Base-by-base conservation (phyloP, 2,888 invertebrate species). In the Sclerodermus sp. region DNA sequence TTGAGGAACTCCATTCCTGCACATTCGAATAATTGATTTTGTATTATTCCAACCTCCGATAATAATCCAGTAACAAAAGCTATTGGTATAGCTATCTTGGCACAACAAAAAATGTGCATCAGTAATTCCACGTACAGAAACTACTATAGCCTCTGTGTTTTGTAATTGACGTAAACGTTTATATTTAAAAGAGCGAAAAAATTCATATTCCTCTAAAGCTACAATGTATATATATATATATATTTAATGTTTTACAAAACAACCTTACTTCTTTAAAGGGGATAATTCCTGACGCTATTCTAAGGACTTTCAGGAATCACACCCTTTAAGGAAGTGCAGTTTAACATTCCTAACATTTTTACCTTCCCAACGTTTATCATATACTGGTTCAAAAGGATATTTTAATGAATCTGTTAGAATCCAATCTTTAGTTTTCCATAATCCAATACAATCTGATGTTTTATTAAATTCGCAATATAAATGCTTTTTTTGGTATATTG, bases 361-460 rank as follows among this genome's bases (percentile, higher is more conserved):
- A 73, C 73, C 58, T 68, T 74, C 73, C 74, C 71, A 74, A 44
- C 70, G 63, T 17, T 43, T 54, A 40, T 73, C 73, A 3, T 57
- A 49, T 15, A 72, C 63, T 0, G 67, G 68, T 13, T 60, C 59
- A 58, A 65, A 63, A 1, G 66, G 62, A 8, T 42, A 49, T 0
- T 32, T 9, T 0, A 47, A 1, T 1, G 60, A 68, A 32, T 49
- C 45, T 1, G 49, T 55, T 1, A 59, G 14, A 2, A 10, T 43
- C 72, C 73, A 73, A 4, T 42, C 23, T 0, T 18, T 9, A 15
- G 5, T n/a, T 2, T 1, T 10, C 65, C 64, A 65, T 0, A n/a
- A n/a, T 12, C 4, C 4, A 4, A 4, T 12, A 34, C 34, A 34
- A n/a, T 12, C 10, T 12, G 12, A 12, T n/a, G 13, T 13, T 34